Percentiles rank a stretch among this genome's conserved stretches.
phyloP scores from a whole-genome alignment of 1,140 invertebrate species.

The Aleiodes sp. region DNA sequence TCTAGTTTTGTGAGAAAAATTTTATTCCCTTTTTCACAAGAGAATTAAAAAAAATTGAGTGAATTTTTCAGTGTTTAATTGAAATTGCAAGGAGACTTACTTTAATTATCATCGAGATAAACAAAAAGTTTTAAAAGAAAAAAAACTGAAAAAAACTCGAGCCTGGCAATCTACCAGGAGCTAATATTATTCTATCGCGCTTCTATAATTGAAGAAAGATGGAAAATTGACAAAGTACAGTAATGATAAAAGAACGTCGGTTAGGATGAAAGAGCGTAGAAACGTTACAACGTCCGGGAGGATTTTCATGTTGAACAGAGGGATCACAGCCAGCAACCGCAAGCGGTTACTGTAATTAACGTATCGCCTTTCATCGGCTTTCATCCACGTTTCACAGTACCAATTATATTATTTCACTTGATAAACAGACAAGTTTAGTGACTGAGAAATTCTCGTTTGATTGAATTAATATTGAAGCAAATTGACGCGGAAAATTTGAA shows the following conservation, averaged over 20 bases:
- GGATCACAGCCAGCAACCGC: conserved; percentile 3
- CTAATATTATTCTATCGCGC: too few species aligned
- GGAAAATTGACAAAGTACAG: neutral
- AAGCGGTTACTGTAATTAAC: conserved; percentile 9
- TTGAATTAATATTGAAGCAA: too few species aligned
- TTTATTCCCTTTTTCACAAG: too few species aligned
- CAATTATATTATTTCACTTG: conserved; percentile 9
- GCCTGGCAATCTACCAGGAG: too few species aligned
- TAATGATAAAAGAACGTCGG: neutral
- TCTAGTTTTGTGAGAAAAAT: too few species aligned
- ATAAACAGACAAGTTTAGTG: neutral
- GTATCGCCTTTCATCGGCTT: neutral
- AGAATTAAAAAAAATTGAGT: too few species aligned
- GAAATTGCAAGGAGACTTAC: too few species aligned
- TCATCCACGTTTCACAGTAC: neutral
- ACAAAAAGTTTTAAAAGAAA: too few species aligned
- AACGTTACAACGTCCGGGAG: neutral
- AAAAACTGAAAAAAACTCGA: too few species aligned
- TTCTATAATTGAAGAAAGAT: too few species aligned
- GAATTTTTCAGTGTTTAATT: too few species aligned
- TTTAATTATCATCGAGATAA: too few species aligned
- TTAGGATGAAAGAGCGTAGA: neutral
- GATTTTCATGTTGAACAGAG: neutral
- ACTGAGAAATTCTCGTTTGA: neutral
- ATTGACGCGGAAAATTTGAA: neutral